These are phyloP conservation scores for Chlamydotis undulata DNA, from an alignment of 2,113 vertebrate genomes.

Conservation along the genomic window DNA sequence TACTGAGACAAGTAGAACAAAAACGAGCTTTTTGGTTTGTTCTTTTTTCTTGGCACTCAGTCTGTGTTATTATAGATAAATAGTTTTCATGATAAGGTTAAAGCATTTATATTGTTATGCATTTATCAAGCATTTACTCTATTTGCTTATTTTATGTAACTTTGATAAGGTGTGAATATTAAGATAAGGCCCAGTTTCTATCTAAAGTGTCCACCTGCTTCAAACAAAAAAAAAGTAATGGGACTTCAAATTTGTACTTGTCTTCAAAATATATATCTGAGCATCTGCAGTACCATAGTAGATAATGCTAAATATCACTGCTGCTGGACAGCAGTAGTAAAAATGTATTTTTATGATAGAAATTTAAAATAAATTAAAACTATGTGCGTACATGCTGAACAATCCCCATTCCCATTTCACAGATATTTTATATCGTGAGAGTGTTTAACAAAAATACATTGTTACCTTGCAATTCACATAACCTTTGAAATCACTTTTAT, in stretches of 20 bases:
- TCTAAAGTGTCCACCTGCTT: conserved; percentile 9
- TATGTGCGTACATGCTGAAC: background rate
- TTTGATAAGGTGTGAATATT: conserved; percentile 52
- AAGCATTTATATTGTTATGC: conserved; percentile 33
- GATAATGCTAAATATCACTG: background rate
- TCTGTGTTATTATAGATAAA: conserved; percentile 51
- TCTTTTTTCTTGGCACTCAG: conserved; percentile 17
- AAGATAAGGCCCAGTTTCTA: conserved; percentile 46
- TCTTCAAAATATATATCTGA: conserved; percentile 5
- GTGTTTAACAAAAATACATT: background rate
- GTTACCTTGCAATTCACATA: background rate
- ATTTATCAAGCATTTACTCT: conserved; percentile 35
- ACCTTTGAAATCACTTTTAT: background rate
- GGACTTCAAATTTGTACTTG: background rate
- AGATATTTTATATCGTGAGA: background rate
- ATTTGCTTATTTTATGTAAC: conserved; percentile 26
- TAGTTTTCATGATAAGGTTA: conserved; percentile 39
- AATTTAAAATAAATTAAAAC: background rate
- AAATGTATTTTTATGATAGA: background rate
- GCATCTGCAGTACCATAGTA: background rate
- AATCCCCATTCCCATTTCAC: background rate
- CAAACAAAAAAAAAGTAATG: conserved; percentile 40
- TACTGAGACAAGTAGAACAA: background rate
- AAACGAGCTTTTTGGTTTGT: background rate
- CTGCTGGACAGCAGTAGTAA: background rate